These are phyloP conservation scores for Panurus biarmicus DNA, from an alignment of 2,113 vertebrate genomes.

Conservation along the genomic window DNA sequence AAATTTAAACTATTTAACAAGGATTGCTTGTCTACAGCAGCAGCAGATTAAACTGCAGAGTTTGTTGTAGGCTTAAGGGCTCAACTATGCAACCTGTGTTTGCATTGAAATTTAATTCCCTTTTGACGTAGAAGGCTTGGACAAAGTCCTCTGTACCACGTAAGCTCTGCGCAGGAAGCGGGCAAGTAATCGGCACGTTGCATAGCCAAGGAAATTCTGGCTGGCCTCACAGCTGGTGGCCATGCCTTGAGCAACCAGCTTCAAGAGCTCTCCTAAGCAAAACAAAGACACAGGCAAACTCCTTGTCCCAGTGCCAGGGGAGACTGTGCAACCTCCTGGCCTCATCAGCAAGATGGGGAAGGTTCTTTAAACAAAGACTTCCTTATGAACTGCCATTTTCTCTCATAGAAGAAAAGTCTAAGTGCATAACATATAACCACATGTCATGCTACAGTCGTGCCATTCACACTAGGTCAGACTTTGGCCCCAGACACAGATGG, in stretches of 20 bases:
- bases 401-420: not conserved
- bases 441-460: not conserved
- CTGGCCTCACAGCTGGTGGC: not conserved
- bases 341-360: not conserved
- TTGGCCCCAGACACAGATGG: not conserved
- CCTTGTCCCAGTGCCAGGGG: not conserved
- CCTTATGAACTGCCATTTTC: not conserved
- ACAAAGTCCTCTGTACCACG: not conserved
- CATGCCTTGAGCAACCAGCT: not conserved
- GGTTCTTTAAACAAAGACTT: not conserved
- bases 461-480: not conserved
- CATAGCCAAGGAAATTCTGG: not conserved
- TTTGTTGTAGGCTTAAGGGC: not conserved
- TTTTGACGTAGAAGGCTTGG: not conserved
- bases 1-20: constrained; percentile 38
- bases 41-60: not conserved
- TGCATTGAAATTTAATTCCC: constrained; percentile 14
- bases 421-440: not conserved
- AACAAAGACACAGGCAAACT: not conserved
- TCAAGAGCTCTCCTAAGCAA: not conserved
- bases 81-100: not conserved
- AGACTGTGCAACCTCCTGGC: fast-evolving
- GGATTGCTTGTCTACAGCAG: not conserved
- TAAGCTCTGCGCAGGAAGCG: not conserved
- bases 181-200: not conserved